Evolutionary conservation across 2,113 vertebrate species (phyloP).

Genomic region (Gallinago media): DNA sequence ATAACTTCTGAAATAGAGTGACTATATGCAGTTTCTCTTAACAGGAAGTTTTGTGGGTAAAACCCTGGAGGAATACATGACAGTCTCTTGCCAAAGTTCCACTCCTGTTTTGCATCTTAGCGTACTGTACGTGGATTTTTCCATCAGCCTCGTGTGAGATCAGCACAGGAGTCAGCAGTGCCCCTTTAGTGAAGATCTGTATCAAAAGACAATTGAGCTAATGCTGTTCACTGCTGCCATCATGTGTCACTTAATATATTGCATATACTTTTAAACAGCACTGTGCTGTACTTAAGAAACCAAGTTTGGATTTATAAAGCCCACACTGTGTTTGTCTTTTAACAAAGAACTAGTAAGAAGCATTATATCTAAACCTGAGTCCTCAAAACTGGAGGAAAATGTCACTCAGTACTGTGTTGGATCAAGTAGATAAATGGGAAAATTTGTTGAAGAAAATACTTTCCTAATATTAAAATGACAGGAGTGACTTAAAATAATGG

Average conservation of each 20-base stretch:
- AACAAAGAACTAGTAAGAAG: not conserved
- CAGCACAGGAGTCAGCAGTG: not conserved
- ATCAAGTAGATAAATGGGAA: not conserved
- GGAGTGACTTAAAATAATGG: not conserved
- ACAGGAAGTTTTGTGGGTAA: not conserved
- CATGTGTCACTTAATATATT: constrained; percentile 42
- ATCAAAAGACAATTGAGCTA: not conserved
- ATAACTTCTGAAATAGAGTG: not conserved
- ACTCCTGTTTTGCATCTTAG: not conserved
- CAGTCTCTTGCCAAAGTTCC: not conserved
- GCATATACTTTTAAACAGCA: not conserved
- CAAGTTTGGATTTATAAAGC: not conserved
- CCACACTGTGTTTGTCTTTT: not conserved
- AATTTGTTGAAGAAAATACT: not conserved
- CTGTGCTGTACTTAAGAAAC: not conserved
- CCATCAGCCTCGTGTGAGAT: not conserved
- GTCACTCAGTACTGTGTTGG: not conserved
- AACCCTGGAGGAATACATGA: not conserved
- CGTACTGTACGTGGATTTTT: not conserved
- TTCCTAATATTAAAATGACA: not conserved
- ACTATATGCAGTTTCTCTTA: not conserved
- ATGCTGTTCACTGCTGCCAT: constrained; percentile 55
- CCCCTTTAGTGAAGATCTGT: not conserved
- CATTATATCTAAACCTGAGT: not conserved
- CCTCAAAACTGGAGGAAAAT: not conserved